phyloP scores from a whole-genome alignment of 2,888 invertebrate species.

The Ophion ellenae region DNA sequence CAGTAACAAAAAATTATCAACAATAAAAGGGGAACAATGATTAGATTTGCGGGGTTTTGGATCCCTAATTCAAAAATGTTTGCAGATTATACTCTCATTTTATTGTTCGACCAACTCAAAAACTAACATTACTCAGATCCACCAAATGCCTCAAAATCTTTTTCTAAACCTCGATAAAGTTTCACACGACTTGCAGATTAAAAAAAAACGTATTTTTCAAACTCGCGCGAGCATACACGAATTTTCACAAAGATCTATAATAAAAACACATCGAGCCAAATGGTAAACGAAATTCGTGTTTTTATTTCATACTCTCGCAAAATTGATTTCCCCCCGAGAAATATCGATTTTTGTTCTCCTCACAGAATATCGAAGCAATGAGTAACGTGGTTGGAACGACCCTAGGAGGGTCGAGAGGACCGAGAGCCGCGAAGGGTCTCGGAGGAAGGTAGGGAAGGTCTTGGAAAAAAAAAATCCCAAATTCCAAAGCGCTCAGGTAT shows the following conservation, averaged over 20 bases:
- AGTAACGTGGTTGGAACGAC: constrained; percentile 25
- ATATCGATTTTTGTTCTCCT: neutral
- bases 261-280: neutral
- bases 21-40: too few relatives aligned
- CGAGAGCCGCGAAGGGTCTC: constrained; percentile 31
- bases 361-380: neutral
- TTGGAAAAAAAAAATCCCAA: constrained; percentile 57
- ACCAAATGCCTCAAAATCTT: too few relatives aligned
- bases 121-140: too few relatives aligned
- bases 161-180: neutral
- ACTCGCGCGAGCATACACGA: neutral
- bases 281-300: neutral
- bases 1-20: too few relatives aligned
- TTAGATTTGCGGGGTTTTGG: too few relatives aligned
- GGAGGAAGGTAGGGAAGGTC: constrained; percentile 30
- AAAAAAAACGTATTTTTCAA: neutral
- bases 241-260: neutral
- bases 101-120: too few relatives aligned
- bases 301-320: neutral
- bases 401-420: constrained; percentile 6
- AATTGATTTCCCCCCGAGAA: neutral
- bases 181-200: too few relatives aligned
- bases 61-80: too few relatives aligned
- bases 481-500: constrained; percentile 60
- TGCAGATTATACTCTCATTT: too few relatives aligned